A percentile compares a stretch with the other conserved stretches of the same genome.
Evolutionary conservation across 2,113 vertebrate genomes (phyloP).

Genomic region (Lasiurus cinereus): DNA sequence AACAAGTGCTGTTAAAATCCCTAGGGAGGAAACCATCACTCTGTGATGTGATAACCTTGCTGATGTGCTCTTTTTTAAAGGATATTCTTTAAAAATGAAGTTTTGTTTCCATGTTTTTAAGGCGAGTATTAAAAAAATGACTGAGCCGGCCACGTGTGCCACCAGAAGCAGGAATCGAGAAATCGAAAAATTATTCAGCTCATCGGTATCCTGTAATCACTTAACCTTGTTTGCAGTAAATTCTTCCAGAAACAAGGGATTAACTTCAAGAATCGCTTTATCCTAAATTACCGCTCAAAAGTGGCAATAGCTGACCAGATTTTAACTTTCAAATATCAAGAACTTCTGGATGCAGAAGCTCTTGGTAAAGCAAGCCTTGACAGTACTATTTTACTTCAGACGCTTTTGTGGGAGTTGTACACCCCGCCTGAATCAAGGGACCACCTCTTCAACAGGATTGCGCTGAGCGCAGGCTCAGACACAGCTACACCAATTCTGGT

Average conservation of each 20-base stretch:
- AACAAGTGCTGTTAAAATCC: background rate
- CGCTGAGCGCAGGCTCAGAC: background rate
- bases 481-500: background rate
- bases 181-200: background rate
- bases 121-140: slow-evolving; percentile 43
- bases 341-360: background rate
- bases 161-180: slow-evolving; percentile 54
- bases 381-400: background rate
- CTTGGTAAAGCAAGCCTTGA: background rate
- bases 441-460: background rate
- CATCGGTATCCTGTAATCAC: slow-evolving; percentile 48
- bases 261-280: background rate
- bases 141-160: background rate
- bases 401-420: background rate
- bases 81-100: background rate
- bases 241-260: background rate
- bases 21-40: background rate
- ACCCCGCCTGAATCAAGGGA: background rate
- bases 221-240: slow-evolving; percentile 33
- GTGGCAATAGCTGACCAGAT: background rate
- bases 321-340: background rate
- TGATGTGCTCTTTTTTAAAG: background rate
- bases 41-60: background rate
- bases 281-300: slow-evolving; percentile 23
- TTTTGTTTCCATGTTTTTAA: slow-evolving; percentile 2